A percentile compares a stretch with the other conserved stretches of the same genome.
phyloP scores from a whole-genome alignment of 2,888 invertebrate genomes.

The Pardosa pseudoannulata region DNA sequence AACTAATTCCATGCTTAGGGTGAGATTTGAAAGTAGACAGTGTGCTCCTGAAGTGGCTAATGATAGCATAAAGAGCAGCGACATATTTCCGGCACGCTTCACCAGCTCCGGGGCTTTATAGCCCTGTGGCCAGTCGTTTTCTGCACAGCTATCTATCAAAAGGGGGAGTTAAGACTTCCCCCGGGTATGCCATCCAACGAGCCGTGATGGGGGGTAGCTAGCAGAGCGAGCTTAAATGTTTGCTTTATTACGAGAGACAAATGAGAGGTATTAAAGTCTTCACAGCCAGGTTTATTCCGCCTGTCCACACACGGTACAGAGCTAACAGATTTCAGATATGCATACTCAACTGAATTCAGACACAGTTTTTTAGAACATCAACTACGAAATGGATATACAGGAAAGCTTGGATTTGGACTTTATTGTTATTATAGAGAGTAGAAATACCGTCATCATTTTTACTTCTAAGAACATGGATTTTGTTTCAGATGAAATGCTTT shows the following conservation, averaged over 20 bases:
- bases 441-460: no score
- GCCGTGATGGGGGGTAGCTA: slow-evolving; percentile 44
- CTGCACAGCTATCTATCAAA: slow-evolving; percentile 58
- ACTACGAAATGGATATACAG: no score
- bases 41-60: neutral
- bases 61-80: neutral
- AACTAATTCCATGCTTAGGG: no score
- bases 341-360: no score
- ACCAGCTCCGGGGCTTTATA: slow-evolving; percentile 42
- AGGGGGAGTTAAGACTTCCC: slow-evolving; percentile 44
- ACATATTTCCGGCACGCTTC: neutral
- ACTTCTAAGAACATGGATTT: no score
- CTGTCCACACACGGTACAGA: neutral
- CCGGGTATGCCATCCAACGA: slow-evolving; percentile 42
- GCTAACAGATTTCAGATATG: no score
- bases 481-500: no score
- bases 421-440: no score
- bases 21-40: no score
- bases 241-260: slow-evolving; percentile 71
- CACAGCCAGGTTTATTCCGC: neutral
- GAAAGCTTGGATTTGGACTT: no score
- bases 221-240: slow-evolving; percentile 37
- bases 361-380: no score
- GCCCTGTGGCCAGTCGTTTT: slow-evolving; percentile 53
- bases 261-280: slow-evolving; percentile 60